These are phyloP conservation scores for Octopus sinensis DNA, from an alignment of 1,140 invertebrate species.

Conservation along the genomic window DNA sequence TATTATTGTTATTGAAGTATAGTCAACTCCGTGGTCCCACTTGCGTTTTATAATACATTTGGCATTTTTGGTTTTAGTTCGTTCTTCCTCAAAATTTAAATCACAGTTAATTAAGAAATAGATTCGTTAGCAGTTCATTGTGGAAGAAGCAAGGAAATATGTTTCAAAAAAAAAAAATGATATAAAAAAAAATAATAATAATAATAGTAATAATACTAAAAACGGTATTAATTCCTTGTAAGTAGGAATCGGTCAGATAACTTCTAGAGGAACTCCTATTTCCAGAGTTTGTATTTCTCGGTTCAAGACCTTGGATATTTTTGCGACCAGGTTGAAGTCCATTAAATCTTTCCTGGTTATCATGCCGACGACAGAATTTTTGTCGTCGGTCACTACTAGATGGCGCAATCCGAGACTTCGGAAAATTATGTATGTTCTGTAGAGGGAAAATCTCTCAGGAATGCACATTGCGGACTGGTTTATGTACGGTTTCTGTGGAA, in stretches of 20 bases:
- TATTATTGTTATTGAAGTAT: too few relatives aligned
- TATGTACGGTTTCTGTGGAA: slow-evolving; percentile 54
- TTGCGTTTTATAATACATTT: too few relatives aligned
- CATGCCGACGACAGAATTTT: slow-evolving; percentile 71
- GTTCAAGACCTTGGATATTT: slow-evolving; percentile 22
- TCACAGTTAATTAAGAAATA: too few relatives aligned
- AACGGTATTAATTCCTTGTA: too few relatives aligned
- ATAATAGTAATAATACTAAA: too few relatives aligned
- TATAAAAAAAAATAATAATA: too few relatives aligned
- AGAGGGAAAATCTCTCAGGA: slow-evolving; percentile 65
- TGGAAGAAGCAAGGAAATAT: too few relatives aligned
- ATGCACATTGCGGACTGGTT: slow-evolving; percentile 55
- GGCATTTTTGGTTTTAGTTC: too few relatives aligned
- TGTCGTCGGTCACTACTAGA: slow-evolving; percentile 84
- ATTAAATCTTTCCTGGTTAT: slow-evolving; percentile 59
- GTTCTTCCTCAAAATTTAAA: too few relatives aligned
- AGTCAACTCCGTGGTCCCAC: too few relatives aligned
- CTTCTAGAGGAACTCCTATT: neutral
- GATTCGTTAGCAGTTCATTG: too few relatives aligned
- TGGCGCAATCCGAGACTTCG: slow-evolving; percentile 88
- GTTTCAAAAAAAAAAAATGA: too few relatives aligned
- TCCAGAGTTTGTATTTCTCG: neutral
- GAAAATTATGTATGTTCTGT: slow-evolving; percentile 86
- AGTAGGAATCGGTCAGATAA: neutral
- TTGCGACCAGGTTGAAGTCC: slow-evolving; percentile 49